Base-by-base conservation (phyloP, 23 tunicate genomes). In the Corella eumyota region DNA sequence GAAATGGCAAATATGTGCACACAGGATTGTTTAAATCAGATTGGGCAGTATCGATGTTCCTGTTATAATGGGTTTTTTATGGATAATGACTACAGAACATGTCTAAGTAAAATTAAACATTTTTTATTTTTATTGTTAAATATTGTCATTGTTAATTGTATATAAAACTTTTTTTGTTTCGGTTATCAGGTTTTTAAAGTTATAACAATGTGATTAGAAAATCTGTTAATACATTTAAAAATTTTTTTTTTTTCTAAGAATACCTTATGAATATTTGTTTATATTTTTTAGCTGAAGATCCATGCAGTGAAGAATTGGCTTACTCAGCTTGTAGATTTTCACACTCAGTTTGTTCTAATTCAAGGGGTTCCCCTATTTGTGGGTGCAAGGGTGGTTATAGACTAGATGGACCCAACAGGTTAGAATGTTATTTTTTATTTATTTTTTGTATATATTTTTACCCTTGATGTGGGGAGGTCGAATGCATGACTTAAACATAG, bases 1-100 rank as follows among this genome's bases (percentile, higher is more conserved):
- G 45, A 23, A 19, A 25, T 57, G 3, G 77, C 65, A 6, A 70
- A 84, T 33, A 65, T 32, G 32, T 84, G 94, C 54, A 60, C 81
- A 6, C 94, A 84, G 28, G 49, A 20, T 21, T 84, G 94, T 55
- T 51, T 9, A 25, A 84, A 84, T 35, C 32, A 27, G 4, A 25
- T 61, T 2, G 94, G 94, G 7, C 38, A 28, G 36, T 84, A 72
- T 53, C 58, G 36, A 25, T 84, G 94, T 45, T 84, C 81, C 5
- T 84, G 94, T 49, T 44, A 69, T 51, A 40, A 17, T 22, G 94
- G 83, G 20, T 84, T 68, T 36, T 25, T 53, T 22, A 60, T 84
- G 31, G 94, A 61, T 57, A 28, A 46, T 7, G 77, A 84, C 36
- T 59, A 61, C 26, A 47, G 40, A 32, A 60, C 68, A 25, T 84